Evolutionary conservation across 1,140 invertebrate genomes (phyloP).

Genomic region (Penaeus japonicus): DNA sequence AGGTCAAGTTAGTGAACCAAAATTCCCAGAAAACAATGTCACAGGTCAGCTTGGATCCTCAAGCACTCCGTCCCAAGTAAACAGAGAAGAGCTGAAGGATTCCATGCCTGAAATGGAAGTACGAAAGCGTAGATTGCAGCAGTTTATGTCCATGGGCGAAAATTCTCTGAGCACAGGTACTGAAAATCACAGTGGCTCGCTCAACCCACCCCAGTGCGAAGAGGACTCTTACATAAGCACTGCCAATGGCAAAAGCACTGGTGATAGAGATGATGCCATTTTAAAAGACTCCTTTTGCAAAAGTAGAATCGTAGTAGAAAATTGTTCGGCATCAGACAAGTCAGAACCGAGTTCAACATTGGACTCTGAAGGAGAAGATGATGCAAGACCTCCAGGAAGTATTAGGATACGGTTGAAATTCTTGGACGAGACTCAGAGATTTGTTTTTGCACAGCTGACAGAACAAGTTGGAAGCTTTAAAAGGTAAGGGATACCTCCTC

Average conservation of each 20-base stretch:
- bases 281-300: no score
- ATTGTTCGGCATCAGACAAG: background rate
- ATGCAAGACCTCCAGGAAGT: slow-evolving; percentile 62
- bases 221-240: no score
- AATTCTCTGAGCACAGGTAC: background rate
- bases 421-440: slow-evolving; percentile 83
- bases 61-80: background rate
- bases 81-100: background rate
- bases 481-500: slow-evolving; percentile 69
- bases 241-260: no score
- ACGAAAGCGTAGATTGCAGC: slow-evolving; percentile 30
- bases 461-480: slow-evolving; percentile 87
- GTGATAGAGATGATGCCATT: no score
- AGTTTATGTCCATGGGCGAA: slow-evolving; percentile 45
- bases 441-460: slow-evolving; percentile 78
- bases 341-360: background rate
- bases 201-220: no score
- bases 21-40: background rate
- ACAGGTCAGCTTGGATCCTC: background rate
- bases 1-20: background rate
- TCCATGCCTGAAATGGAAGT: slow-evolving; percentile 24
- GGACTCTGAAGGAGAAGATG: background rate
- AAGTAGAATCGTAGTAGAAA: background rate
- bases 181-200: no score
- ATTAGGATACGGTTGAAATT: slow-evolving; percentile 84